phyloP scores from a whole-genome alignment of 1,140 invertebrate genomes.

The Drosophila lini region DNA sequence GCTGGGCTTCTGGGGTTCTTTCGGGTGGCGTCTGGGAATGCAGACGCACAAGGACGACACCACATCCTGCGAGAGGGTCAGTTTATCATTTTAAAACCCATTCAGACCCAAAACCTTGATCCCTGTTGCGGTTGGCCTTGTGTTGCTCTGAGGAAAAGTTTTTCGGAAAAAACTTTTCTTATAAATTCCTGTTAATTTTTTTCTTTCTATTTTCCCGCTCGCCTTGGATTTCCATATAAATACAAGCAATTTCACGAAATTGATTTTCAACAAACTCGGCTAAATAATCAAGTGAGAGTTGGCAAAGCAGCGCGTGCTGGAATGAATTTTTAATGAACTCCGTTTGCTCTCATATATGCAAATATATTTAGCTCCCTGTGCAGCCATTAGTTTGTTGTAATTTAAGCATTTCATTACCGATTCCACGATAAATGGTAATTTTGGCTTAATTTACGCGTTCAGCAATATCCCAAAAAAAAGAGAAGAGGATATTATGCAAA shows the following conservation, averaged over 20 bases:
- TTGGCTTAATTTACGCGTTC: constrained; percentile 36
- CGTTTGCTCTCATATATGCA: constrained; percentile 11
- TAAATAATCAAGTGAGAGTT: constrained; percentile 45
- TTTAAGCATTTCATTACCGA: constrained; percentile 31
- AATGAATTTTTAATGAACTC: constrained; percentile 50
- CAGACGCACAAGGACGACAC: constrained; percentile 41
- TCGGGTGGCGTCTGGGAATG: constrained; percentile 48
- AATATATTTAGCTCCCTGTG: constrained; percentile 22
- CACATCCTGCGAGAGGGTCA: constrained; percentile 27
- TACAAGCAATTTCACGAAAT: constrained; percentile 44
- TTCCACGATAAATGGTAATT: constrained; percentile 20
- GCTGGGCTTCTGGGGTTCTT: constrained; percentile 13
- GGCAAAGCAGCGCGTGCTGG: constrained; percentile 5
- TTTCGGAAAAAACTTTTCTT: constrained; percentile 44
- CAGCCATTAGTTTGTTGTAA: constrained; percentile 37
- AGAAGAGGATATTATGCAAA: constrained; percentile 26
- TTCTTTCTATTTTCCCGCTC: constrained; percentile 18
- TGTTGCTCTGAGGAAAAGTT: constrained; percentile 20
- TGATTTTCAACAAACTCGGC: constrained; percentile 37
- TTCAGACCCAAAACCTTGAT: constrained; percentile 13
- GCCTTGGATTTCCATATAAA: constrained; percentile 40
- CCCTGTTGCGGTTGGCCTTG: constrained; percentile 20
- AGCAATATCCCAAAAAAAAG: constrained; percentile 12
- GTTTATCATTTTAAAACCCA: constrained; percentile 48
- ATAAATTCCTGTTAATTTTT: constrained; percentile 52